A percentile compares a stretch with the other conserved stretches of the same genome.
phyloP scores from a whole-genome alignment of 2,888 invertebrate genomes.

The Gymnosoma rotundatum region DNA sequence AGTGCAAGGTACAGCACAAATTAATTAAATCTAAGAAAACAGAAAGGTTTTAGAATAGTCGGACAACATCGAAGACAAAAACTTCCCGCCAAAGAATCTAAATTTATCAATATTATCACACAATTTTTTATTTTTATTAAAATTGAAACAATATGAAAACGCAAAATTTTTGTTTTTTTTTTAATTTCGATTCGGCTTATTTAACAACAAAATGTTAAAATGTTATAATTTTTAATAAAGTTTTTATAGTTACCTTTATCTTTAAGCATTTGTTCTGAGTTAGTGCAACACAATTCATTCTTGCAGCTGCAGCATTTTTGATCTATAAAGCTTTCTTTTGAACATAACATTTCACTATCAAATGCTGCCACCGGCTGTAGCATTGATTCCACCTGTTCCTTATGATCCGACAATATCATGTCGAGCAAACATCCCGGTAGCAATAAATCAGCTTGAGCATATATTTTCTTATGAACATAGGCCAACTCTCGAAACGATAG shows the following conservation, averaged over 20 bases:
- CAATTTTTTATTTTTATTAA: no score
- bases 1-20: no score
- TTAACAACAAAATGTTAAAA: background rate
- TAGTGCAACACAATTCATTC: slow-evolving; percentile 75
- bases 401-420: slow-evolving; percentile 74
- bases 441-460: slow-evolving; percentile 76
- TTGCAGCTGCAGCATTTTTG: slow-evolving; percentile 78
- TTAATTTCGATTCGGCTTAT: no score
- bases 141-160: no score
- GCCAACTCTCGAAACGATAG: slow-evolving; percentile 77
- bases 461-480: slow-evolving; percentile 79
- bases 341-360: slow-evolving; percentile 14
- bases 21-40: no score
- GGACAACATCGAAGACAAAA: no score
- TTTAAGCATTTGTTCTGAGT: slow-evolving; percentile 77
- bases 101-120: no score
- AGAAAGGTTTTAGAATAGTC: no score
- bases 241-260: slow-evolving; percentile 76
- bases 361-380: background rate
- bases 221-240: background rate
- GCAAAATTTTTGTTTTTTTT: no score
- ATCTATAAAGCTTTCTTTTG: slow-evolving; percentile 21
- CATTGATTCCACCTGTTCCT: slow-evolving; percentile 46
- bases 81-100: no score
- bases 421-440: slow-evolving; percentile 76